These are phyloP conservation scores for Archocentrus centrarchus DNA, from an alignment of 2,113 vertebrate species.

Conservation along the genomic window DNA sequence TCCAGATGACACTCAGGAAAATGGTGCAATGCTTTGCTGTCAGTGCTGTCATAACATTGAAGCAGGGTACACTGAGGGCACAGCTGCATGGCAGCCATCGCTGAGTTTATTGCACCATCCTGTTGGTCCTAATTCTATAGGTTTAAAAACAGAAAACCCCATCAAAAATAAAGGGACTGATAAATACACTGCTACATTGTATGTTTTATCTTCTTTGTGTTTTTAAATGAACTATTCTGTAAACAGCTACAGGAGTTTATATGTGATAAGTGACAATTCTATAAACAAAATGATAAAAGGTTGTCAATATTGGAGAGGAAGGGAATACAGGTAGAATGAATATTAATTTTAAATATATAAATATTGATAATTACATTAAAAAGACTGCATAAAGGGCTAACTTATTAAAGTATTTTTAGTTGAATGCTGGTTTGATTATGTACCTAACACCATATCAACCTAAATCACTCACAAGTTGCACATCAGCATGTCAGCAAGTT, in stretches of 20 bases:
- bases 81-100: background rate
- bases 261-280: background rate
- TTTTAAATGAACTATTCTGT: background rate
- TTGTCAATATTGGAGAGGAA: background rate
- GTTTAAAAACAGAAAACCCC: background rate
- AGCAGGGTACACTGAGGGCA: background rate
- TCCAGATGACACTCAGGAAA: conserved; percentile 45
- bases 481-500: no score
- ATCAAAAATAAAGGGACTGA: background rate
- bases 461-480: no score
- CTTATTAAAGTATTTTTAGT: no score
- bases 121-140: background rate
- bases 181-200: background rate
- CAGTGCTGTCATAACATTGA: conserved; percentile 23
- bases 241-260: background rate
- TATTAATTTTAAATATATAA: background rate
- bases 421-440: no score
- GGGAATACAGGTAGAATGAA: background rate
- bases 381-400: no score
- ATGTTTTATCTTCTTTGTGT: background rate
- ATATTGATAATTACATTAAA: no score
- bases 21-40: conserved; percentile 42
- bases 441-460: no score
- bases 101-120: conserved; percentile 1
- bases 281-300: background rate